Conservation (phyloP, 64 coral and sea anemone species). For the Montipora sp. region DNA sequence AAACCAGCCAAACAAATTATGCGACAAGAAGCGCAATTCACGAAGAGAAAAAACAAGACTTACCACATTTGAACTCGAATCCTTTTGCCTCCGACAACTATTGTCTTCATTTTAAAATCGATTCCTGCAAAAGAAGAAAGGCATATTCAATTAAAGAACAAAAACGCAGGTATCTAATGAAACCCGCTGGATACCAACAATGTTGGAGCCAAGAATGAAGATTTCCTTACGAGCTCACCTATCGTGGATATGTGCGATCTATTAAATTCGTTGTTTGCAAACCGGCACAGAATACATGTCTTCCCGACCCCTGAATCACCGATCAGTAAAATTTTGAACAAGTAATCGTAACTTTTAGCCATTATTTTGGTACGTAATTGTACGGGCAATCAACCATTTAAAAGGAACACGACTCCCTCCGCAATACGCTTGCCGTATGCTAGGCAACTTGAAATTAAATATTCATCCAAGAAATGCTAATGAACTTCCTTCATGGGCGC, state of each 20-base stretch:
- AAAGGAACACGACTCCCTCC: neutral
- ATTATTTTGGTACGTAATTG: conserved; percentile 57
- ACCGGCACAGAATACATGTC: conserved; percentile 97
- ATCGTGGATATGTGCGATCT: conserved; percentile 99
- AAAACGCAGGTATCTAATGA: conserved; percentile 14
- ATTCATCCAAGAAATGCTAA: conserved; percentile 19
- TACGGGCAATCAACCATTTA: conserved; percentile 36
- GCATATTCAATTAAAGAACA: neutral
- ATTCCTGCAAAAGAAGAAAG: conserved; percentile 64
- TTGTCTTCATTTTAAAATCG: conserved; percentile 99
- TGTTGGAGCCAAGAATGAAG: neutral
- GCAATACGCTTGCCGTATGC: conserved; percentile 5
- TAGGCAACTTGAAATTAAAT: conserved; percentile 61
- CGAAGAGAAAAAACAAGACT: conserved; percentile 17
- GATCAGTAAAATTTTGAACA: conserved; percentile 97
- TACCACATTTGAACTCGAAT: conserved; percentile 99
- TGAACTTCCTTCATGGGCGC: conserved; percentile 51
- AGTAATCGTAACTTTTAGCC: conserved; percentile 97
- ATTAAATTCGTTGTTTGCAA: conserved; percentile 99
- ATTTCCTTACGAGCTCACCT: conserved; percentile 60
- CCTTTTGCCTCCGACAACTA: conserved; percentile 91
- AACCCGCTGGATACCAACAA: conserved; percentile 24
- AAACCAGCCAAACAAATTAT: neutral
- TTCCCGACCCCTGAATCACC: conserved; percentile 97
- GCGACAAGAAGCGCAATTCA: neutral